Evolutionary conservation across 2,888 invertebrate genomes (phyloP), one percentile per base, ranked within the genome.

Genomic region (Philereme vetulata): DNA sequence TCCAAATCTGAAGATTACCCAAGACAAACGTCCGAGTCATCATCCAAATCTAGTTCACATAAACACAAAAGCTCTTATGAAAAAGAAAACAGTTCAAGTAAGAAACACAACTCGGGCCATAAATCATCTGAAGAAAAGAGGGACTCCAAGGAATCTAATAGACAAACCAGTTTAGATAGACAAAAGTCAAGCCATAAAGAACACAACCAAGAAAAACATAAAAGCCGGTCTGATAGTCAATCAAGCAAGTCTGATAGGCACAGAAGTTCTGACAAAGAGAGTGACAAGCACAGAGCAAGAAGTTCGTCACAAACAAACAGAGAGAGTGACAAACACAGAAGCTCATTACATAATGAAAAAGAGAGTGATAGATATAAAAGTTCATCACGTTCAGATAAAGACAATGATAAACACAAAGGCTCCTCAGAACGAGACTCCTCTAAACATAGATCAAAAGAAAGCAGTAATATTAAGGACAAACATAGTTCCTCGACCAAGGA

Each of bases 401-500:
- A 73, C 52, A 67, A 76, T 67, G 77, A 75, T 6, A 77, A 75
- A 59, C 68, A 78, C 43, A 86, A 83, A 68, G 79, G 72, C 65
- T 78, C 78, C 38, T 63, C 66, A 51, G 58, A 73, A 10, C 68
- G 71, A 65, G 84, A 86, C 51, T 59, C 52, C 10, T 72, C 79
- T 49, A 82, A 74, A 74, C 77, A 83, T 44, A 86, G 77, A 72
- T 76, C 82, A 65, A 77, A 78, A 69, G 86, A 82, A 72, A 83
- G 84, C 60, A 75, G 74, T 75, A 81, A 80, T 78, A 84, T 81
- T 77, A 86, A 84, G 69, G 87, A 89, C 61, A 90, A 83, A 73
- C 79, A 84, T 66, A 85, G 80, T 77, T 85, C 84, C 67, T 85
- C 85, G 38, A 83, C 78, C 70, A 88, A 84, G 65, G 90, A 90